These are phyloP conservation scores for Gadus macrocephalus DNA, from an alignment of 2,113 vertebrate species.

Conservation along the genomic window DNA sequence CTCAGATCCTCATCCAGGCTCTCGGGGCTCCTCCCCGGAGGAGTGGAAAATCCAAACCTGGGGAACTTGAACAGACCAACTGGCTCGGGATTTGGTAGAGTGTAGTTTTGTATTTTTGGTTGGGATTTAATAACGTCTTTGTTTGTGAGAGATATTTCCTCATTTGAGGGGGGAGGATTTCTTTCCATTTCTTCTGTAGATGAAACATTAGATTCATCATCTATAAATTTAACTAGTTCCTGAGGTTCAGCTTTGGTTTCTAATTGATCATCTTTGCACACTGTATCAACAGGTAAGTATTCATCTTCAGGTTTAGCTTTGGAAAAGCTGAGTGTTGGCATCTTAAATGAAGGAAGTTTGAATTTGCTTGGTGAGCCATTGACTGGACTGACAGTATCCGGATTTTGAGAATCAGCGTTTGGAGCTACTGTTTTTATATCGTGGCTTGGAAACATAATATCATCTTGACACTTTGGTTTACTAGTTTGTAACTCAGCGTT, in stretches of 20 bases:
- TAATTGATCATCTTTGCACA: slow-evolving; percentile 28
- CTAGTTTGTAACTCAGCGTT: not conserved
- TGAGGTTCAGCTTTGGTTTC: slow-evolving; percentile 38
- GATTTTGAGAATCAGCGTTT: slow-evolving; percentile 31
- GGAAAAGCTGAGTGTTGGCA: slow-evolving; percentile 58
- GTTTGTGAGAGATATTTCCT: slow-evolving; percentile 15
- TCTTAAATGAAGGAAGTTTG: slow-evolving; percentile 63
- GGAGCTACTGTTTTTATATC: too few species aligned
- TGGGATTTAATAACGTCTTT: slow-evolving; percentile 17
- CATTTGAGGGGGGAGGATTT: slow-evolving; percentile 27
- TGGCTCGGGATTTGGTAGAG: slow-evolving; percentile 39
- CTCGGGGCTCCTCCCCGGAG: slow-evolving; percentile 54
- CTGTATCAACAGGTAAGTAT: slow-evolving; percentile 23
- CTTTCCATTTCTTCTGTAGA: slow-evolving; percentile 47
- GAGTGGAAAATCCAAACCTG: slow-evolving; percentile 61
- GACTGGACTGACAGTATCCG: slow-evolving; percentile 18
- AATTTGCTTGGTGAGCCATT: slow-evolving; percentile 64
- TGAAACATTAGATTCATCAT: slow-evolving; percentile 68
- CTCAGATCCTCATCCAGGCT: slow-evolving; percentile 58
- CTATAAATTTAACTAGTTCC: slow-evolving; percentile 54
- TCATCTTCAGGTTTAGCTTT: slow-evolving; percentile 51
- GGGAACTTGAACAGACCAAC: slow-evolving; percentile 70
- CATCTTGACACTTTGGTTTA: not conserved
- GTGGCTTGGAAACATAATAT: slow-evolving; percentile 15
- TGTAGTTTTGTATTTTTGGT: slow-evolving; percentile 24